Percentiles rank a stretch among this genome's conserved stretches.
These are phyloP conservation scores for Adela reaumurella DNA, from an alignment of 2,888 invertebrate genomes.

Conservation along the genomic window DNA sequence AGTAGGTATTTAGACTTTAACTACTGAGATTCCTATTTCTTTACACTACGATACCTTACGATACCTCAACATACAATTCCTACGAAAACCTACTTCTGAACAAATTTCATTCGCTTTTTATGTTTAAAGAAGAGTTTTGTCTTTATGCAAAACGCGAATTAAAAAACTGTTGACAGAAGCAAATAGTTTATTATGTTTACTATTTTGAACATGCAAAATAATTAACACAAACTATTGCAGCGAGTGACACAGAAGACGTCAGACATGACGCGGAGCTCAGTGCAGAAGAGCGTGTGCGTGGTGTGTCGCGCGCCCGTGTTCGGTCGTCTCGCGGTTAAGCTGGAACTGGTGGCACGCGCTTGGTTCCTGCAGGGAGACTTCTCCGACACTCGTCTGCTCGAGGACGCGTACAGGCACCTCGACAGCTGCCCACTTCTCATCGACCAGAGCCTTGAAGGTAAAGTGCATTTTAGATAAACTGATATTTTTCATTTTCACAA, in stretches of 20 bases:
- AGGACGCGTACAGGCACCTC: conserved; percentile 89
- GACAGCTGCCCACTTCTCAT: conserved; percentile 72
- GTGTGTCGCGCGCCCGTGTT: conserved; percentile 87
- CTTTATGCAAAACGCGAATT: too few relatives aligned
- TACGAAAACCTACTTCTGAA: too few relatives aligned
- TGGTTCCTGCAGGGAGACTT: conserved; percentile 96
- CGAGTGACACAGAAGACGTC: conserved; percentile 88
- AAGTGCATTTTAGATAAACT: background rate
- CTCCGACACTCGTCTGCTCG: conserved; percentile 78
- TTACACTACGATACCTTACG: too few relatives aligned
- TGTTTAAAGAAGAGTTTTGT: too few relatives aligned
- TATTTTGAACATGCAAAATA: background rate
- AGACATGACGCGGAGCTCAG: conserved; percentile 94
- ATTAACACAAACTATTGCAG: conserved; percentile 55
- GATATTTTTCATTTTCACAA: too few relatives aligned
- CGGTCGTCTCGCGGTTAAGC: conserved; percentile 92
- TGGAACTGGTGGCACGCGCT: conserved; percentile 93
- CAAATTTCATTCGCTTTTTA: too few relatives aligned
- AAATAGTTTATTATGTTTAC: background rate
- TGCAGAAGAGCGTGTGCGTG: conserved; percentile 97
- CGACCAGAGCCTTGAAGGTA: conserved; percentile 50
- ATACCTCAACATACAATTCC: too few relatives aligned
- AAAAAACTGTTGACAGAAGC: too few relatives aligned
- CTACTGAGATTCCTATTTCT: too few relatives aligned
- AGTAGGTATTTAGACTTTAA: too few relatives aligned